Conservation (phyloP, 2,113 vertebrate species). For the Labeo catla region DNA sequence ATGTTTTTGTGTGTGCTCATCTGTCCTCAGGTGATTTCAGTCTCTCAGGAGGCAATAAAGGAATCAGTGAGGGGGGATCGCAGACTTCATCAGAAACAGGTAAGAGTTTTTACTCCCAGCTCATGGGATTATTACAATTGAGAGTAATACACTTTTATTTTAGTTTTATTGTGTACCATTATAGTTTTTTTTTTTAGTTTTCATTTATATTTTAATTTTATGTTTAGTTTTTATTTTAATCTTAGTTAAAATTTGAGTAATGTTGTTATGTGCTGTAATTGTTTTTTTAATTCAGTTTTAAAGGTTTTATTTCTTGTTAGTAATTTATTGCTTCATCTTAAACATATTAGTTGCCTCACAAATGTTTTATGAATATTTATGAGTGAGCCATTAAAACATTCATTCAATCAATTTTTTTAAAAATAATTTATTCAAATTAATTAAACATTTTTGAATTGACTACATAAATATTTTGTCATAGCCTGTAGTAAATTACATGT, state of each 20-base stretch:
- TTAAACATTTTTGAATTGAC: too few species aligned
- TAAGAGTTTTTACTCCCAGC: not conserved
- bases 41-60: slow-evolving; percentile 84
- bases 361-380: too few species aligned
- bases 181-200: not conserved
- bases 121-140: not conserved
- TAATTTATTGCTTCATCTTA: too few species aligned
- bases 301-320: too few species aligned
- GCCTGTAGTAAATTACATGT: too few species aligned
- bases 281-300: not conserved
- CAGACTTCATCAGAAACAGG: slow-evolving; percentile 72
- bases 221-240: not conserved
- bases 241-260: not conserved
- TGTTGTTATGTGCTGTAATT: not conserved
- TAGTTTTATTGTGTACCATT: not conserved
- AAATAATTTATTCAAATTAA: too few species aligned
- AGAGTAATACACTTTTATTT: not conserved
- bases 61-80: slow-evolving; percentile 74
- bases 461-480: too few species aligned
- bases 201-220: not conserved
- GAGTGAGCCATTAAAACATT: too few species aligned
- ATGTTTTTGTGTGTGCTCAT: slow-evolving; percentile 7
- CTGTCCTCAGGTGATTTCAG: slow-evolving; percentile 79
- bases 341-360: too few species aligned
- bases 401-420: too few species aligned